phyloP scores from a whole-genome alignment of 2,113 vertebrate species.

The Bathybates hornii region DNA sequence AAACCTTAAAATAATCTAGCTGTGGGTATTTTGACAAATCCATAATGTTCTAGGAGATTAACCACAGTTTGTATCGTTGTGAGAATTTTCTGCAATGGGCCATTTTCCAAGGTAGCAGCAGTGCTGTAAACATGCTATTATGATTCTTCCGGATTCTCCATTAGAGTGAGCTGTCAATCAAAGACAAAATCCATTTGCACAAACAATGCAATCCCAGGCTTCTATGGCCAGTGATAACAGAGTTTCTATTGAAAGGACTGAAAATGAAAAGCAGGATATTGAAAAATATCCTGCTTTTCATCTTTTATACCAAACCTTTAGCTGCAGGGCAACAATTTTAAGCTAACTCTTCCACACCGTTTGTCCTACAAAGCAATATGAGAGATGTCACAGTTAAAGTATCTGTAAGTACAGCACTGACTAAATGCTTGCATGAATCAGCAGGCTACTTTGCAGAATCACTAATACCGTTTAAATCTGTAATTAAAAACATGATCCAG shows the following conservation, averaged over 20 bases:
- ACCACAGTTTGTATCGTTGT: neutral
- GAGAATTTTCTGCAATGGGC: neutral
- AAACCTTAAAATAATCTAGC: neutral
- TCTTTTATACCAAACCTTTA: neutral
- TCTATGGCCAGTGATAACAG: conserved; percentile 1
- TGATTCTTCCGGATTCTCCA: neutral
- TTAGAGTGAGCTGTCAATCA: conserved; percentile 36
- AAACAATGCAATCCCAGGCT: neutral
- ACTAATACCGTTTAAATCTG: conserved; percentile 10
- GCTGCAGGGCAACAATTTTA: neutral
- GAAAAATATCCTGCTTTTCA: conserved; percentile 22
- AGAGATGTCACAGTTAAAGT: neutral
- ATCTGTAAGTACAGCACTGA: neutral
- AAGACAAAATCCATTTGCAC: conserved; percentile 24
- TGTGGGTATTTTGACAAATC: neutral
- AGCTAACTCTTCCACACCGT: neutral
- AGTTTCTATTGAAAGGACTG: neutral
- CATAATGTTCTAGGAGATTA: neutral
- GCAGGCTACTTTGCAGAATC: neutral
- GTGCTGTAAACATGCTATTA: conserved; percentile 10
- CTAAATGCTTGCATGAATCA: neutral
- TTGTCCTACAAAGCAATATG: neutral
- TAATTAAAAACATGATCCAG: conserved; percentile 48
- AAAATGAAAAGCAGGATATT: conserved; percentile 26
- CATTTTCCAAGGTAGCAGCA: neutral